A percentile compares a stretch with the other conserved stretches of the same genome.
phyloP scores from a whole-genome alignment of 2,113 vertebrate species.

The Phoenicopterus ruber region DNA sequence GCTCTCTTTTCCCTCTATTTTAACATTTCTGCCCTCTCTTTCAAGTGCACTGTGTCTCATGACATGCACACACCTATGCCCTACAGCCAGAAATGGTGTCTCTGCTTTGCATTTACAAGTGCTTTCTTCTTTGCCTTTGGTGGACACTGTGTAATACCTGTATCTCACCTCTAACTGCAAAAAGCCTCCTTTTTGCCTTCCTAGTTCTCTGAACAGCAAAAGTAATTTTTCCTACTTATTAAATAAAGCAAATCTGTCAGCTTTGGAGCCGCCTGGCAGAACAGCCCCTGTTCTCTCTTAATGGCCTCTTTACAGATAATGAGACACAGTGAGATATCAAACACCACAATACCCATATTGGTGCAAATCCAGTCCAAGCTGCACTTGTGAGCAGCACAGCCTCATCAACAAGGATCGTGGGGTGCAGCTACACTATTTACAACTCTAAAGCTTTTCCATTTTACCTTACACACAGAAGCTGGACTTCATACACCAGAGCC shows the following conservation, averaged over 20 bases:
- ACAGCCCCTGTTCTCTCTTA: background rate
- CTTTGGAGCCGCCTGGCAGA: background rate
- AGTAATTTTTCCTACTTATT: background rate
- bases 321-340: background rate
- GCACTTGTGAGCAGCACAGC: background rate
- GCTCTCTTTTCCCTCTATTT: background rate
- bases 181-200: background rate
- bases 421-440: accelerated
- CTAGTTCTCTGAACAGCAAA: background rate
- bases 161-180: background rate
- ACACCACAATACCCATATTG: background rate
- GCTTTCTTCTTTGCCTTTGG: background rate
- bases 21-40: background rate
- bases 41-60: background rate
- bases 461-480: background rate
- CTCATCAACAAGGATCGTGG: background rate
- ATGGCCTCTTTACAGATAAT: background rate
- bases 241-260: background rate
- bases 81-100: background rate
- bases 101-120: background rate
- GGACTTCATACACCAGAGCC: background rate
- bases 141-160: background rate
- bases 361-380: background rate
- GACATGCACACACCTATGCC: background rate
- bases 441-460: background rate